Percentiles rank a stretch among this genome's conserved stretches.
Conservation (phyloP, 2,888 invertebrate genomes). For the Trichogramma evanescens region DNA sequence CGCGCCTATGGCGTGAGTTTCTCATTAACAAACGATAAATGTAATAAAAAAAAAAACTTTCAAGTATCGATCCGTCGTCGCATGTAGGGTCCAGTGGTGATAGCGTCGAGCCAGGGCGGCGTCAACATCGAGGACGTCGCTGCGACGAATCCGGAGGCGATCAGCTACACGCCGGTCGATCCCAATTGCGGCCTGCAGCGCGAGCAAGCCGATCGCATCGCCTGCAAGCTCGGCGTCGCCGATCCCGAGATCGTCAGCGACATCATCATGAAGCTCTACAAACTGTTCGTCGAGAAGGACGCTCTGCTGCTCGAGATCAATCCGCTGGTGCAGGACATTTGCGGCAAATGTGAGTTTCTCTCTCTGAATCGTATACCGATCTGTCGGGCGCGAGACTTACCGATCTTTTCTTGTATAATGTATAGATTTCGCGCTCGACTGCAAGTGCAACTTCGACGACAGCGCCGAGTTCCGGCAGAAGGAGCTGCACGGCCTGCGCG, state of each 20-base stretch:
- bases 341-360: constrained; percentile 4
- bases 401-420: background rate
- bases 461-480: constrained; percentile 55
- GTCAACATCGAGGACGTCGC: constrained; percentile 93
- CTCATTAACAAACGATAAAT: background rate
- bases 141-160: constrained; percentile 77
- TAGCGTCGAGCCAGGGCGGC: constrained; percentile 88
- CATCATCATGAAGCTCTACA: constrained; percentile 46
- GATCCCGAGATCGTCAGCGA: constrained; percentile 15
- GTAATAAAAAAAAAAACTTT: too few species aligned
- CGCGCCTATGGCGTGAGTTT: constrained; percentile 62
- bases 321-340: constrained; percentile 44
- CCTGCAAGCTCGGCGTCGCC: constrained; percentile 47
- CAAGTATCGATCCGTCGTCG: constrained; percentile 6
- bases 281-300: constrained; percentile 52
- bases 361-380: background rate
- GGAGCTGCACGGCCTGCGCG: constrained; percentile 49
- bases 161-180: constrained; percentile 80
- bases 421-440: constrained; percentile 54
- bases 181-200: constrained; percentile 64
- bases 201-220: constrained; percentile 62
- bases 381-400: background rate
- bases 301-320: constrained; percentile 55
- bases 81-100: constrained; percentile 79
- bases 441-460: constrained; percentile 57